Conservation (phyloP, 1,140 invertebrate species). For the Musca vetustissima region DNA sequence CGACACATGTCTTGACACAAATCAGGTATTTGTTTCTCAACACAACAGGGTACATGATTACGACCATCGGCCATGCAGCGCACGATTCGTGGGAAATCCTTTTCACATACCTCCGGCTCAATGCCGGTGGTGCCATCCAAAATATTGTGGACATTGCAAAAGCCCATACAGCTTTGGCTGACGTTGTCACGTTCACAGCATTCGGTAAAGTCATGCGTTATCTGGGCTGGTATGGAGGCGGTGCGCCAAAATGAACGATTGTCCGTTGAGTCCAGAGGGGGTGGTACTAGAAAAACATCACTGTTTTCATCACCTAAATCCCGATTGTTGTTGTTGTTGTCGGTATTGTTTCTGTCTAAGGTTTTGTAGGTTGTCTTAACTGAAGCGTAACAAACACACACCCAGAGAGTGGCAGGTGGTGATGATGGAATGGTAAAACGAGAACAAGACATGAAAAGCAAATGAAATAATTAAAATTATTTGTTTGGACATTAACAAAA, state of each 20-base stretch:
- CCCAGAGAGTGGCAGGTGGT: too few relatives aligned
- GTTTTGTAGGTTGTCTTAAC: slow-evolving; percentile 37
- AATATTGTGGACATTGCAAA: slow-evolving; percentile 81
- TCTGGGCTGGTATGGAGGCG: slow-evolving; percentile 40
- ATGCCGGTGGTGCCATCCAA: slow-evolving; percentile 75
- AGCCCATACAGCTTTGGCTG: slow-evolving; percentile 68
- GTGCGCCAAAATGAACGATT: slow-evolving; percentile 50
- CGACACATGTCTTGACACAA: slow-evolving; percentile 81
- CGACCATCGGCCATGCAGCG: slow-evolving; percentile 74
- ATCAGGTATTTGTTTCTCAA: slow-evolving; percentile 76
- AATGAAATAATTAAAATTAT: background rate
- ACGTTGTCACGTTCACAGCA: slow-evolving; percentile 74
- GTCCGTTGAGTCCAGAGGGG: slow-evolving; percentile 53
- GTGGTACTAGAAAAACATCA: slow-evolving; percentile 57
- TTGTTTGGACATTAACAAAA: background rate
- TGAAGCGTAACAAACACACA: slow-evolving; percentile 19
- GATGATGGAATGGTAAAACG: background rate
- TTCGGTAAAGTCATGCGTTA: slow-evolving; percentile 73
- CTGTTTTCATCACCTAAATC: slow-evolving; percentile 54
- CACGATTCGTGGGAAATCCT: slow-evolving; percentile 75
- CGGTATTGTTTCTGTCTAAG: slow-evolving; percentile 1
- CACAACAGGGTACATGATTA: slow-evolving; percentile 82
- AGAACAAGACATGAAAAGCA: background rate
- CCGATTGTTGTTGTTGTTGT: slow-evolving; percentile 26
- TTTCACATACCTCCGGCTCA: slow-evolving; percentile 76